Evolutionary conservation across 1,140 invertebrate genomes (phyloP), one percentile per base, ranked within the genome.

Genomic region (Orchesella cincta): DNA sequence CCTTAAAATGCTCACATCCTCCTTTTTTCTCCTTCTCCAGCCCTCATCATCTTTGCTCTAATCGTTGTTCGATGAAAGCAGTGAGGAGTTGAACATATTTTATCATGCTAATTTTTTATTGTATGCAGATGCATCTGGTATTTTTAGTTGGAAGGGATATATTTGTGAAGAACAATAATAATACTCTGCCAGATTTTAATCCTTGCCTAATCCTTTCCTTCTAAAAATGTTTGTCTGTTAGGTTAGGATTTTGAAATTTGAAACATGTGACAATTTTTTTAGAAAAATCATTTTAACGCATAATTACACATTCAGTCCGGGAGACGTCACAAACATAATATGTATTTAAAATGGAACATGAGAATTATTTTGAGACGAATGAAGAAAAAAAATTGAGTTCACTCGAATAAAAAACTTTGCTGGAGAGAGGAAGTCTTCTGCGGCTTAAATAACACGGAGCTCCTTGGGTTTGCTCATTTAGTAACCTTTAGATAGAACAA

Each of bases 1-100:
- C 62, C 62, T 67, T 67, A 29, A 57, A 57, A 57, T 23, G 12
- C 31, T 29, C 28, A 67, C 62, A 67, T 67, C 62, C 62, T 67
- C 62, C 23, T 33, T 67, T n/a, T 18, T 46, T 23, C 54, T 57
- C 14, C 5, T n/a, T n/a, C 23, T 57, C 54, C 54, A 57, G 54
- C 54, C 8, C n/a, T n/a, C n/a, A n/a, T n/a, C n/a, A n/a, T n/a
- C n/a, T n/a, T n/a, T n/a, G n/a, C n/a, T n/a, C n/a, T n/a, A 46
- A 46, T 46, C 39, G 5, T 5, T 46, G 39, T 46, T 46, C 39
- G n/a, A n/a, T n/a, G n/a, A n/a, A n/a, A 46, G 39, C 39, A 46
- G 39, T 46, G 18, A 46, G 5, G 39, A 46, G 14, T 23, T 57
- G 26, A n/a, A 8, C 54, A 16, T 57, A 3, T 57, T 57, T 57